Conservation (phyloP, 2,797 vertebrate species). For the Tenualosa thibaudeaui region DNA sequence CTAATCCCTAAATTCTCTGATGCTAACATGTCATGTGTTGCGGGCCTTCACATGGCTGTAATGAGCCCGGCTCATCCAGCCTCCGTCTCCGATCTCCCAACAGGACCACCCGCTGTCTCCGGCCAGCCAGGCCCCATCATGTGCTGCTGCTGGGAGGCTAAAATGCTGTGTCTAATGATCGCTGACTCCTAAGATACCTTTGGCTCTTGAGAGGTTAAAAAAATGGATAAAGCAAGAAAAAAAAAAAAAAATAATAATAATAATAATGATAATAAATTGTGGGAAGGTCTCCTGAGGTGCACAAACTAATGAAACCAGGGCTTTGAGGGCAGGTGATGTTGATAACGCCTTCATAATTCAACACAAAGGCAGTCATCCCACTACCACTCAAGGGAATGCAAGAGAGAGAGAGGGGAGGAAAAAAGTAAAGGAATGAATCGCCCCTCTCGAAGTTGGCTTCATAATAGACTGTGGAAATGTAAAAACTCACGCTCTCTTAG, state of each 20-base stretch:
- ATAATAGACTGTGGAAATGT: not conserved
- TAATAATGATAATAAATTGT: not conserved
- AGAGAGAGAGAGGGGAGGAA: not conserved
- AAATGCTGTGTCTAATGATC: not conserved
- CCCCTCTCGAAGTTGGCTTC: not conserved
- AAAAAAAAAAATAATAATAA: not conserved
- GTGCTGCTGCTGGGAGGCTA: not conserved
- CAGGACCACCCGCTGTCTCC: conserved; percentile 5
- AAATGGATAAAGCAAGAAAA: not conserved
- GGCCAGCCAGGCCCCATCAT: not conserved
- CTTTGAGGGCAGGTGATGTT: not conserved
- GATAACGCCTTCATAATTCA: conserved; percentile 14
- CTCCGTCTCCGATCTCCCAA: not conserved
- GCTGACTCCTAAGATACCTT: not conserved
- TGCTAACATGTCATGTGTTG: conserved; percentile 33
- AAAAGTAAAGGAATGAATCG: not conserved
- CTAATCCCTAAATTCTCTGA: conserved; percentile 46
- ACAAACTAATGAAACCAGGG: not conserved
- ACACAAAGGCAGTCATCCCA: conserved; percentile 8
- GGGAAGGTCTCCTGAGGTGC: not conserved
- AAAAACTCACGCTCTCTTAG: not conserved
- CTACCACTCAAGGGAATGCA: not conserved
- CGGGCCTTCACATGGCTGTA: conserved; percentile 33
- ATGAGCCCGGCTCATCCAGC: conserved; percentile 24
- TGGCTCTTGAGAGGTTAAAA: not conserved